phyloP scores from a whole-genome alignment of 2,797 vertebrate genomes.

The Catostomus latipinnis region DNA sequence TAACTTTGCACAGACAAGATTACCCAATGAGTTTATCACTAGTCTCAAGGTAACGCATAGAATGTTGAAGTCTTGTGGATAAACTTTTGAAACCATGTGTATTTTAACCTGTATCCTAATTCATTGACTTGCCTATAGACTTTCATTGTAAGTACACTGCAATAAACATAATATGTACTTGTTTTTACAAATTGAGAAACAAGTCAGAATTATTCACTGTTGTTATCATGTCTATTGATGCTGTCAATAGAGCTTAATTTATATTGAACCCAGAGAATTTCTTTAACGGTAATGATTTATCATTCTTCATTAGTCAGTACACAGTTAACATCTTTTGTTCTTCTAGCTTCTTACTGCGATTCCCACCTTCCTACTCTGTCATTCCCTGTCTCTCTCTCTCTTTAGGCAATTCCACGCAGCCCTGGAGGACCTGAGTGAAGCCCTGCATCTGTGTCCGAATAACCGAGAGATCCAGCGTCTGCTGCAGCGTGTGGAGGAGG shows the following conservation, averaged over 20 bases:
- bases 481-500: constrained; percentile 91
- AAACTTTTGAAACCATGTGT: too few species aligned
- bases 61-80: too few species aligned
- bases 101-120: too few species aligned
- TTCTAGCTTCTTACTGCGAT: not conserved
- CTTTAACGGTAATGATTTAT: not conserved
- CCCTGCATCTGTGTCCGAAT: constrained; percentile 91
- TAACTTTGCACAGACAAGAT: too few species aligned
- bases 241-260: not conserved
- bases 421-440: constrained; percentile 95
- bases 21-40: too few species aligned
- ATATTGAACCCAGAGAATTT: not conserved
- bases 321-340: not conserved
- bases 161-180: not conserved
- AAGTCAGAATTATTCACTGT: not conserved
- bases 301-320: not conserved
- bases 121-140: too few species aligned
- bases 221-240: not conserved
- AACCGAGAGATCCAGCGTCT: constrained; percentile 97
- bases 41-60: too few species aligned
- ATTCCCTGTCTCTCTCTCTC: constrained; percentile 14
- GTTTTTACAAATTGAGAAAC: not conserved
- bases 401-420: constrained; percentile 93
- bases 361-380: not conserved
- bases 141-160: too few species aligned